Base-by-base conservation (phyloP, 2,888 invertebrate species). In the Phyto melanocephala region DNA sequence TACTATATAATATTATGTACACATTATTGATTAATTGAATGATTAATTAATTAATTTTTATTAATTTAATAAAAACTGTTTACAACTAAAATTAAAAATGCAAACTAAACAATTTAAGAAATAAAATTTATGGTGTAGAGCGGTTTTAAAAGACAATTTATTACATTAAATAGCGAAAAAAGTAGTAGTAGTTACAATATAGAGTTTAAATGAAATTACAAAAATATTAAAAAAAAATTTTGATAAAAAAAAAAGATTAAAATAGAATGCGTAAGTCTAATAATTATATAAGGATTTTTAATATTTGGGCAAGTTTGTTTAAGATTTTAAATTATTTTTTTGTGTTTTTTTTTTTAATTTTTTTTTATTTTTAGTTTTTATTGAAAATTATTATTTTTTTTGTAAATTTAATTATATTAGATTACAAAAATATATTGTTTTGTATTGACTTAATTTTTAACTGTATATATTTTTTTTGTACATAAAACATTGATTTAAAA, bases 51-150 rank as follows among this genome's bases (percentile, higher is more conserved):
- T 28, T 68, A 47, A 75, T 78, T 82, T 82, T 82, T 79, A 82
- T 82, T 82, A 82, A 79, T 79, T 82, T 79, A 82, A 82, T 79
- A 79, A 82, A 82, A 76, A 82, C 24, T 15, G n/a, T 74, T 17
- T 63, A 37, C 28, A 70, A 70, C 54, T 5, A 24, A 52, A 60
- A 42, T 37, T 28, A 40, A 56, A 52, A 33, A 42, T 15, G 7
- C 11, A 11, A 33, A 10, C 10, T n/a, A n/a, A n/a, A n/a, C 7
- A 8, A 15, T 28, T 45, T 20, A 35, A 42, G 33, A 33, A 13
- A 22, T 15, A 35, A 42, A 33, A 33, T 17, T 15, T 40, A 72
- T 40, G 72, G 35, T 45, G 22, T 77, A 47, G 37, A 65, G 15
- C 6, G 6, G 3, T 52, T 60, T 22, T 11, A 2, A 37, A 60